Evolutionary conservation across 1,140 invertebrate genomes (phyloP), one percentile per base, ranked within the genome.

Genomic region (Cotesia chilonis): DNA sequence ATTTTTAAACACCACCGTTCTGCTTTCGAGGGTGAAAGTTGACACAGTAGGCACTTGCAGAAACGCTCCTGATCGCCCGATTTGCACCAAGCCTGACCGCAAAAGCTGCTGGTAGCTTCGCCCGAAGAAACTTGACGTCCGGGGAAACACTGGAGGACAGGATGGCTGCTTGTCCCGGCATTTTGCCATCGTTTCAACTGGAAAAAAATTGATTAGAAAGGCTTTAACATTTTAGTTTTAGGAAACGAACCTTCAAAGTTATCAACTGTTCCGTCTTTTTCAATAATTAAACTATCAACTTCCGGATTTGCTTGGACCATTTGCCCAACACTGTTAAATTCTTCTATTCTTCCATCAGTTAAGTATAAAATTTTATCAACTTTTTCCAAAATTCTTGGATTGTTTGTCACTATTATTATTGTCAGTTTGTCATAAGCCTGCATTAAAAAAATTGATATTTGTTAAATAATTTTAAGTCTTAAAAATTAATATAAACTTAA

Each of bases 351-450:
- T 20, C 69, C 57, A 35, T 70, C 35, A 4, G 41, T 12, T 37
- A 70, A 63, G 14, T 63, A 70, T 10, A 70, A n/a, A 35, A 70
- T 70, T 70, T 70, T 70, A 2, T 61, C 20, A 51, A 70, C 17
- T 28, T 70, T 70, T n/a, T 64, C 10, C 10, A 70, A 14, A 10
- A 70, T 63, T 28, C 38, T 35, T 6, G 12, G 59, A 63, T 70
- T 70, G n/a, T 54, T 63, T n/a, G 57, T 70, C 10, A 64, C 60
- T 4, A 70, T 64, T 4, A 70, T 51, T 10, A 70, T 63, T 14
- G 69, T 70, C 17, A 70, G 35, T 38, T 63, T 51, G 1, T 47
- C 9, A 7, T 63, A 63, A n/a, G 47, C 10, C 59, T 47, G 28
- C 17, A 17, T 17, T 28, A 28, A 28, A 28, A 28, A 28, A 28